These are phyloP conservation scores for Columba guinea DNA, from an alignment of 2,797 vertebrate genomes.

Conservation along the genomic window DNA sequence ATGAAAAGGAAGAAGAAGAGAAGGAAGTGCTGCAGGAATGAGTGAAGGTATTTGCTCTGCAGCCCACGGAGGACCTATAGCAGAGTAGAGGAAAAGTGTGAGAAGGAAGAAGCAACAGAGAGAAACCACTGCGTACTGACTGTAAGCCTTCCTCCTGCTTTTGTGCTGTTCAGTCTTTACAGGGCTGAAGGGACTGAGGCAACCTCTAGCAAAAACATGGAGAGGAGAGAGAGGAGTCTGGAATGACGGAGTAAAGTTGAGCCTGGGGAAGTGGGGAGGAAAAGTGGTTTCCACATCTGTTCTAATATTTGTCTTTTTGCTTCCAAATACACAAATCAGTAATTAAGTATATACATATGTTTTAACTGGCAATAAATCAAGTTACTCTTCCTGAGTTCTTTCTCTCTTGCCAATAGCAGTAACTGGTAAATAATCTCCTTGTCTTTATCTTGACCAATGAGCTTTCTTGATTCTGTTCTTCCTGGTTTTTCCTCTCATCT, in stretches of 20 bases:
- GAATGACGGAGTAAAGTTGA: background rate
- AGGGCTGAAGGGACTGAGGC: background rate
- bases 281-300: background rate
- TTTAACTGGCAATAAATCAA: background rate
- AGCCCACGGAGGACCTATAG: background rate
- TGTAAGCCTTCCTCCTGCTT: background rate
- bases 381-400: background rate
- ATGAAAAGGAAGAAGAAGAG: too few species aligned
- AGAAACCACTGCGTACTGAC: background rate
- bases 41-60: background rate
- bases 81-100: background rate
- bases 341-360: background rate
- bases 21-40: background rate
- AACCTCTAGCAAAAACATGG: background rate
- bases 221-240: background rate
- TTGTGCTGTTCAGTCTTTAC: background rate
- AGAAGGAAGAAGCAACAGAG: background rate
- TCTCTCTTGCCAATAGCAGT: background rate
- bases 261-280: background rate
- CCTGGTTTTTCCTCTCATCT: background rate
- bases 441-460: background rate
- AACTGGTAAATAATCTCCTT: background rate
- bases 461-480: background rate
- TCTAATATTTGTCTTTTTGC: background rate
- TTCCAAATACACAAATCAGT: background rate